Conservation (phyloP, 2,888 invertebrate genomes). For the Rotaria sp. region DNA sequence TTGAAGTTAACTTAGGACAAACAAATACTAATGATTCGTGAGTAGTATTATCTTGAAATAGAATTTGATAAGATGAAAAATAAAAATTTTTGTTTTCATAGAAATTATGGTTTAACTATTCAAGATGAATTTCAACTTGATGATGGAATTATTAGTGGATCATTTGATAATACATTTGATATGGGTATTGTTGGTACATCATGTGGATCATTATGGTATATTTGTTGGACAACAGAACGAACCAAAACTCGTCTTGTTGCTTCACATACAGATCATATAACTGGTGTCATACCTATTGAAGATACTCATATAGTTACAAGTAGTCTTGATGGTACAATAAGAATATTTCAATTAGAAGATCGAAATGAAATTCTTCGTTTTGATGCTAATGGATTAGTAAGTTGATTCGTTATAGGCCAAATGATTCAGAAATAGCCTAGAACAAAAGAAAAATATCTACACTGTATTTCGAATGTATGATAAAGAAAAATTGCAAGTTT, state of each 20-base stretch:
- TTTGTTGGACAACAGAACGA: constrained; percentile 52
- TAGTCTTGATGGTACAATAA: constrained; percentile 49
- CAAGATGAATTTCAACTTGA: constrained; percentile 39
- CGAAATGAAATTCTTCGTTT: not conserved
- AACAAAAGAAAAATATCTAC: no score
- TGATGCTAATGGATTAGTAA: constrained; percentile 23
- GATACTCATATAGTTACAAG: constrained; percentile 48
- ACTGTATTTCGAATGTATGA: no score
- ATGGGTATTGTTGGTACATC: constrained; percentile 52
- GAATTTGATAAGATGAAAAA: no score
- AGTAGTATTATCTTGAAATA: not conserved
- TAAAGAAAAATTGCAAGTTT: no score
- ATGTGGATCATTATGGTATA: constrained; percentile 53
- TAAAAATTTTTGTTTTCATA: not conserved
- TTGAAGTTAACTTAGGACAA: not conserved
- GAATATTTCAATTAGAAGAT: constrained; percentile 16
- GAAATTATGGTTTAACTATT: constrained; percentile 34
- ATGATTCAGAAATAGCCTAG: not conserved
- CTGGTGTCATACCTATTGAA: constrained; percentile 46
- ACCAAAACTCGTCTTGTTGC: constrained; percentile 53
- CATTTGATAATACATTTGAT: constrained; percentile 37
- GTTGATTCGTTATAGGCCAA: not conserved
- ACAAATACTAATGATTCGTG: not conserved
- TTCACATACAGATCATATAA: constrained; percentile 51
- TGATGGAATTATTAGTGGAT: constrained; percentile 36